Evolutionary conservation across 1,140 invertebrate species (phyloP).

Genomic region (Sycophaga agraensis): DNA sequence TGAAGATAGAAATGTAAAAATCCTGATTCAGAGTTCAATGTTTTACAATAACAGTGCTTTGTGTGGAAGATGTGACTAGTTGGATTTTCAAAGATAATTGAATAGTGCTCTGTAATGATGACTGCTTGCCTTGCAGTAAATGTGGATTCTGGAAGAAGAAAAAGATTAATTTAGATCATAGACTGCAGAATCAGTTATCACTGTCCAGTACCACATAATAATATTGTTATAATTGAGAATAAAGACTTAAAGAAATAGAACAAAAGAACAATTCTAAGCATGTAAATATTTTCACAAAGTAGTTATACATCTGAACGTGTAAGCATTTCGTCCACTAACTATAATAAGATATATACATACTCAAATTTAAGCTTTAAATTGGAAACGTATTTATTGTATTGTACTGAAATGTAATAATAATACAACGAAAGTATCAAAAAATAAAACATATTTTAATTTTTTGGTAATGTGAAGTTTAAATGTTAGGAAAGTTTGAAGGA

Average conservation of each 20-base stretch:
- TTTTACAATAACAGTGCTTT: not conserved
- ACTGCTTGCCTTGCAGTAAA: constrained; percentile 3
- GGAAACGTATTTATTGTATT: not conserved
- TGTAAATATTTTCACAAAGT: constrained; percentile 17
- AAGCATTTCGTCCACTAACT: constrained; percentile 2
- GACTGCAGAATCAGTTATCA: not conserved
- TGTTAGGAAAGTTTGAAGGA: constrained; percentile 12
- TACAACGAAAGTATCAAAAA: not conserved
- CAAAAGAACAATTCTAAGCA: constrained; percentile 28
- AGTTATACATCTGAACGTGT: constrained; percentile 17
- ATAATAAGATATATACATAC: not conserved
- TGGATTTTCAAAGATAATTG: not conserved
- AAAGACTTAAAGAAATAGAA: constrained; percentile 7
- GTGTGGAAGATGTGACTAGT: not conserved
- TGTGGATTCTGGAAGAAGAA: not conserved
- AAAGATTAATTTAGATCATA: not conserved
- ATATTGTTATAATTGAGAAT: constrained; percentile 9
- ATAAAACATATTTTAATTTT: constrained; percentile 2
- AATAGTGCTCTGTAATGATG: not conserved
- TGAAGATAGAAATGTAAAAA: not conserved
- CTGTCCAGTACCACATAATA: constrained; percentile 22
- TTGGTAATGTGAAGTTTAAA: constrained; percentile 8
- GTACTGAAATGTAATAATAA: not conserved
- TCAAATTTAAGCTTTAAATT: not conserved
- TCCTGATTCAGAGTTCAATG: not conserved